Percentiles rank a stretch among this genome's conserved stretches.
These are phyloP conservation scores for Latrodectus geometricus DNA, from an alignment of 1,140 invertebrate species.

Conservation along the genomic window DNA sequence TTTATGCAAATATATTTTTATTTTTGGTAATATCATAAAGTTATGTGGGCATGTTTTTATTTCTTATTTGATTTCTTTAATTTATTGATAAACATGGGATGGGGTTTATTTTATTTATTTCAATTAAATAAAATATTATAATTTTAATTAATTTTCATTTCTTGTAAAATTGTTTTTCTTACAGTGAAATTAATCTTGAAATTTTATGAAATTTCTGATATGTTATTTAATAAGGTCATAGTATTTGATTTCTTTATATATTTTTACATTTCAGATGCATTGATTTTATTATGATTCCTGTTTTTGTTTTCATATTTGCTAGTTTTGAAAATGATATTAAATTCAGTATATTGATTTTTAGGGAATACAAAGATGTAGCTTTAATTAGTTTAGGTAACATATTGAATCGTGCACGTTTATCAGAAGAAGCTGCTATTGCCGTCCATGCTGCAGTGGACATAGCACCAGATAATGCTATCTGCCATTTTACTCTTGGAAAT, in stretches of 20 bases:
- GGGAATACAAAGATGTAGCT: slow-evolving; percentile 81
- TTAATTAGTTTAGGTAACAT: slow-evolving; percentile 85
- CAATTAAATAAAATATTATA: no score
- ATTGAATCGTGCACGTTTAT: slow-evolving; percentile 79
- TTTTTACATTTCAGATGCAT: background rate
- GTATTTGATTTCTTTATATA: background rate
- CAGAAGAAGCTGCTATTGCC: slow-evolving; percentile 83
- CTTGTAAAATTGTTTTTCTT: no score
- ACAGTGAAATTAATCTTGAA: no score
- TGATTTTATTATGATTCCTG: background rate
- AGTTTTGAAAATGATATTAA: background rate
- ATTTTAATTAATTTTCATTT: no score
- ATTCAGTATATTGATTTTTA: slow-evolving; percentile 67
- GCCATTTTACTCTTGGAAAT: slow-evolving; percentile 81
- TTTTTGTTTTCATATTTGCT: background rate
- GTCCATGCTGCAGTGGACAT: slow-evolving; percentile 84
- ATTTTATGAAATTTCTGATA: background rate
- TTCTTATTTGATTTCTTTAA: no score
- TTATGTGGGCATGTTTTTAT: no score
- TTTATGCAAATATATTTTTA: no score
- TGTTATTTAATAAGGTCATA: background rate
- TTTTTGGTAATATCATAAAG: no score
- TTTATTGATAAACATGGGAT: no score
- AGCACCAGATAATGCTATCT: slow-evolving; percentile 77
- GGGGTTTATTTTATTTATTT: no score